A percentile compares a stretch with the other conserved stretches of the same genome.
Evolutionary conservation across 2,113 vertebrate genomes (phyloP).

Genomic region (Barbus barbus): DNA sequence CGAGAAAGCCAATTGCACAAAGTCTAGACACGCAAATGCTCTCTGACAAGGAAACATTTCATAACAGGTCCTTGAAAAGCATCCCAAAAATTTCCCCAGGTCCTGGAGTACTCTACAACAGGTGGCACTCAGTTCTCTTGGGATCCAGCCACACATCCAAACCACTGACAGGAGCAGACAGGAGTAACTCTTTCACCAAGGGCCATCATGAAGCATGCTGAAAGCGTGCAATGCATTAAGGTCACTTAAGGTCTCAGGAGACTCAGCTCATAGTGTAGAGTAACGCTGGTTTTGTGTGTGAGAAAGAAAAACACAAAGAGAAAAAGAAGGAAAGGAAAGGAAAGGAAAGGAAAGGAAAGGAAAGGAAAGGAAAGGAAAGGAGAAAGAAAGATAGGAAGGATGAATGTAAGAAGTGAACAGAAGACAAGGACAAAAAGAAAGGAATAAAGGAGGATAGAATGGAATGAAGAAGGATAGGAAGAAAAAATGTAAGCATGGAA

Average conservation of each 20-base stretch:
- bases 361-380: neutral
- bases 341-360: neutral
- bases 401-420: neutral
- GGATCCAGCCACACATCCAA: neutral
- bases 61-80: neutral
- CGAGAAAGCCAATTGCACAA: neutral
- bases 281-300: neutral
- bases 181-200: neutral
- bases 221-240: conserved; percentile 22
- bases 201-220: neutral
- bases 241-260: conserved; percentile 17
- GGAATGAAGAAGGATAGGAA: too few species aligned
- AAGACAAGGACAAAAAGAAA: neutral
- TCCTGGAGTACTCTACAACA: neutral
- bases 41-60: neutral
- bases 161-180: neutral
- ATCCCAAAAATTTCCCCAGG: neutral
- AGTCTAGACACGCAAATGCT: neutral
- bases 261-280: neutral
- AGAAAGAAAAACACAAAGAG: neutral
- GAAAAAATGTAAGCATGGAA: too few species aligned
- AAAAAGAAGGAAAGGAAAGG: neutral
- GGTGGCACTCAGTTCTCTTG: neutral
- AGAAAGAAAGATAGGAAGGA: neutral
- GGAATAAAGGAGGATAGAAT: too few species aligned